phyloP scores from a whole-genome alignment of 2,113 vertebrate genomes.

The Tragelaphus strepsiceros region DNA sequence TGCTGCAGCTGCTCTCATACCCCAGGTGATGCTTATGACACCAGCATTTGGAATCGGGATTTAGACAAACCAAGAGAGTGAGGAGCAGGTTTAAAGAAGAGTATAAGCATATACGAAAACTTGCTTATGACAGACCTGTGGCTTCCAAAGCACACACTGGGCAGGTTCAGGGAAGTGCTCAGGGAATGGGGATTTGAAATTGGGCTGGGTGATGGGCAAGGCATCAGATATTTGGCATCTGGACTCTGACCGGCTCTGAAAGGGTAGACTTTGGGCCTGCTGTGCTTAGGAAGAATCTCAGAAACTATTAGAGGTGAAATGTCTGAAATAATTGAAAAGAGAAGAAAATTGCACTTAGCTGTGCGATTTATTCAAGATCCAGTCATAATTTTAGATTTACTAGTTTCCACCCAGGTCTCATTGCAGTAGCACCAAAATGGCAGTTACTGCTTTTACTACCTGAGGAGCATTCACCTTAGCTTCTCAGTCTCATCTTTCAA shows the following conservation, averaged over 20 bases:
- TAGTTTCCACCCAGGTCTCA: background rate
- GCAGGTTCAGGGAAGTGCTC: background rate
- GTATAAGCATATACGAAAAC: too few species aligned
- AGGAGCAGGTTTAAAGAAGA: background rate
- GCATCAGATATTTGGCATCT: background rate
- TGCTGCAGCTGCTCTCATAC: constrained; percentile 82
- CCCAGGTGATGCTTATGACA: background rate
- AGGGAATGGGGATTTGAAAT: too few species aligned
- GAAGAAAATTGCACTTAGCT: background rate
- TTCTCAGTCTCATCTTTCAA: background rate
- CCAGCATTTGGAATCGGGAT: background rate
- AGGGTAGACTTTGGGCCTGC: background rate
- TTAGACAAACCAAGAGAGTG: background rate
- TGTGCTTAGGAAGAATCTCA: background rate
- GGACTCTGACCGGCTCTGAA: accelerated
- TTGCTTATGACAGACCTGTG: background rate
- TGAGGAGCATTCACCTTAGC: background rate
- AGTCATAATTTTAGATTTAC: background rate
- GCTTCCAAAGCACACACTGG: too few species aligned
- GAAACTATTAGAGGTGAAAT: accelerated
- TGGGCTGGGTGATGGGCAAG: too few species aligned
- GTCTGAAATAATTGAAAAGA: background rate
- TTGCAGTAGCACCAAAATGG: background rate
- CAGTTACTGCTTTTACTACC: background rate
- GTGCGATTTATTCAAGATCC: background rate